Evolutionary conservation across 2,797 vertebrate species (phyloP), one percentile per base, ranked within the genome.

Genomic region (Pempheris klunzingeri): DNA sequence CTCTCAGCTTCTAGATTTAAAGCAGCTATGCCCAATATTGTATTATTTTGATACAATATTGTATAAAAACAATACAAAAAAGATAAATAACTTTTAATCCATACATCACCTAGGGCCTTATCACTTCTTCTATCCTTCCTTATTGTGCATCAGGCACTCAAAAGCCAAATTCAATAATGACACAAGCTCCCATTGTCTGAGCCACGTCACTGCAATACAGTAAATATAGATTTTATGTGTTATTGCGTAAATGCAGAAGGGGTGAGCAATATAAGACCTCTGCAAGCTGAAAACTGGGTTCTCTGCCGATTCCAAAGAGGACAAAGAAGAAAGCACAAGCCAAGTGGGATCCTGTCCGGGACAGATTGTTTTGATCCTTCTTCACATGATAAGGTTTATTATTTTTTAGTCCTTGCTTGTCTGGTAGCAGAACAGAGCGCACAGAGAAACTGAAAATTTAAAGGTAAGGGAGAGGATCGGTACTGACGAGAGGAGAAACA

Each of bases 31-130:
- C 3, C 6, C 30, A 32, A 32, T 32, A 32, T 32, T n/a, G n/a
- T n/a, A n/a, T n/a, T n/a, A n/a, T n/a, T n/a, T n/a, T n/a, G n/a
- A n/a, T n/a, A n/a, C n/a, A n/a, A n/a, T n/a, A n/a, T n/a, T n/a
- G n/a, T n/a, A n/a, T n/a, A n/a, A n/a, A n/a, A n/a, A n/a, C n/a
- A n/a, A n/a, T n/a, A n/a, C n/a, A n/a, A n/a, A 44, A 64, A 28
- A 39, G 39, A 41, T 7, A 53, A 22, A 60, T 43, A 55, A n/a
- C 18, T 57, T 69, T 39, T 60, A 81, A 84, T 81, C 71, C 46
- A 7, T 78, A 49, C 34, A 38, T 63, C 64, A 52, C 49, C 10
- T 3, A 14, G 38, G n/a, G n/a, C n/a, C n/a, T n/a, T n/a, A n/a
- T 52, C 1, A 18, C 43, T 71, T 34, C 50, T 81, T 62, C 49